Conservation (phyloP, 1,140 invertebrate genomes). For the Brachionus calyciflorus region DNA sequence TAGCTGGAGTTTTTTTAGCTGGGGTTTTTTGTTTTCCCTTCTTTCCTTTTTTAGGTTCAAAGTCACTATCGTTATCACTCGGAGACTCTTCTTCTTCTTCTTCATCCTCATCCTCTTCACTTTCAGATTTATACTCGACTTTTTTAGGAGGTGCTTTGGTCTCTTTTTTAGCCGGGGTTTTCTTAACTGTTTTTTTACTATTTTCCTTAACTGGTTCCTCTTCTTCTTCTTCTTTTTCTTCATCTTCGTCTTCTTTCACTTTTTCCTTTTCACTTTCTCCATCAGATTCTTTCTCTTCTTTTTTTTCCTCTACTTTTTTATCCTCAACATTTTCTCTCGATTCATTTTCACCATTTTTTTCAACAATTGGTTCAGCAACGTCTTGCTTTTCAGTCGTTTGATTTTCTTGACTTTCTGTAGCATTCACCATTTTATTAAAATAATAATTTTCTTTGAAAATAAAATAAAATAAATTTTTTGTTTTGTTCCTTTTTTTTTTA, state of each 20-base stretch:
- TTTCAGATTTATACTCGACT: neutral
- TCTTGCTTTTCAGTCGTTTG: neutral
- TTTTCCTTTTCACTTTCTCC: neutral
- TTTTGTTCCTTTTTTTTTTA: too few relatives aligned
- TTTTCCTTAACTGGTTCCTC: too few relatives aligned
- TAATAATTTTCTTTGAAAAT: too few relatives aligned
- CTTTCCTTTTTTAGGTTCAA: neutral
- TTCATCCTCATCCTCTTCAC: neutral
- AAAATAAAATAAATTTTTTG: too few relatives aligned
- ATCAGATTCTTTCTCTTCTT: neutral
- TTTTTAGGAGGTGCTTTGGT: neutral
- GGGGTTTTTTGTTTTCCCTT: neutral
- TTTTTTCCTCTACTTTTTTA: neutral
- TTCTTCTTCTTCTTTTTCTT: neutral
- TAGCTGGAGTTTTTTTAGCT: neutral
- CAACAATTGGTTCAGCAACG: neutral
- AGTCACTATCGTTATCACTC: neutral
- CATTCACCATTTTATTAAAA: slow-evolving; percentile 30
- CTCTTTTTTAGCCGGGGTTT: too few relatives aligned
- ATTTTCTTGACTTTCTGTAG: neutral
- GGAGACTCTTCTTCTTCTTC: neutral
- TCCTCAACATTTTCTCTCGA: neutral
- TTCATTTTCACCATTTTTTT: neutral
- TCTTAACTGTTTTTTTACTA: too few relatives aligned
- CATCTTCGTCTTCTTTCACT: neutral